Conservation (phyloP, 2,888 invertebrate species). For the Hymenopus coronatus region DNA sequence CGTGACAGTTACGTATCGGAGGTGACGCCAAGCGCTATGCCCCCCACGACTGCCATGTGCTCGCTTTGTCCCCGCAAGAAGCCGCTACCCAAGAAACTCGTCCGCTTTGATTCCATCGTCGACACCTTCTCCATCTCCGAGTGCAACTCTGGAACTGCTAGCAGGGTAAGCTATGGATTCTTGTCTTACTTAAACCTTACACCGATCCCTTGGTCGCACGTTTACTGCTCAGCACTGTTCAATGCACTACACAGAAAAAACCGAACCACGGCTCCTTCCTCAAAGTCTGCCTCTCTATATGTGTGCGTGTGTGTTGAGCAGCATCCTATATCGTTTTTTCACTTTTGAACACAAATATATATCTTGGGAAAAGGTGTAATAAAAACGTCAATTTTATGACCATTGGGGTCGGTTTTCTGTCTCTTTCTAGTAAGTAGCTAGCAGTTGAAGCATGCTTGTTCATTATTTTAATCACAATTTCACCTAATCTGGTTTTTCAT, state of each 20-base stretch:
- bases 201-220: not conserved
- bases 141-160: constrained; percentile 44
- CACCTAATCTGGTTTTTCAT: not conserved
- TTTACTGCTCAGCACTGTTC: not conserved
- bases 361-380: too few relatives aligned
- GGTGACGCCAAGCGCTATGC: constrained; percentile 45
- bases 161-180: constrained; percentile 44
- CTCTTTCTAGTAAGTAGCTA: not conserved
- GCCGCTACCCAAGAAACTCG: constrained; percentile 55
- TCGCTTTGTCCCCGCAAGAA: constrained; percentile 57
- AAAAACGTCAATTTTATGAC: not conserved
- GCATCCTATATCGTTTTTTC: not conserved
- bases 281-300: too few relatives aligned
- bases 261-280: too few relatives aligned
- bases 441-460: not conserved
- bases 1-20: not conserved
- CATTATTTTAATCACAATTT: not conserved
- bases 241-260: not conserved
- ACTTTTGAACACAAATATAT: too few relatives aligned
- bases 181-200: not conserved
- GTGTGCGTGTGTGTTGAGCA: not conserved
- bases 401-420: not conserved
- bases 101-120: constrained; percentile 60
- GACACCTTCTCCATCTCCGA: constrained; percentile 62
- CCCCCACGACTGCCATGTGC: constrained; percentile 59